Evolutionary conservation across 2,113 vertebrate species (phyloP).

Genomic region (Bolborhynchus lineola): DNA sequence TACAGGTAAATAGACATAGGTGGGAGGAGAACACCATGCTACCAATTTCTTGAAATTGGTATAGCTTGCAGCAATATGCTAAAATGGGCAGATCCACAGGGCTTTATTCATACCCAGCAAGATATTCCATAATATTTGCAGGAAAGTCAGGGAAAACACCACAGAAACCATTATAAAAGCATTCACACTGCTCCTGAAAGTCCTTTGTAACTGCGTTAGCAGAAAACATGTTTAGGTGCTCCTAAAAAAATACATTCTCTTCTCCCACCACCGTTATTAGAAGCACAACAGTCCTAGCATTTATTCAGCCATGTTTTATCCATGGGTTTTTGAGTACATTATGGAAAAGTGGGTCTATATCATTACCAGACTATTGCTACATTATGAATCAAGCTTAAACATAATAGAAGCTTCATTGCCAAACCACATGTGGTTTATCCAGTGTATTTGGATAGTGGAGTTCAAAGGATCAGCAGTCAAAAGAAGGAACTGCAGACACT

Average conservation of each 20-base stretch:
- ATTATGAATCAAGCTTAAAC: slow-evolving; percentile 13
- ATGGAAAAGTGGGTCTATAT: slow-evolving; percentile 10
- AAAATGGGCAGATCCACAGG: background rate
- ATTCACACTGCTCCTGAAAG: background rate
- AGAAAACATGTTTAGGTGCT: background rate
- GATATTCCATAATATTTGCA: background rate
- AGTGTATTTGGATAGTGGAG: background rate
- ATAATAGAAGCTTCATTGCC: background rate
- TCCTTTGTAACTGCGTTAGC: background rate
- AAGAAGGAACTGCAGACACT: slow-evolving; percentile 4
- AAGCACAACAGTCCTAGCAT: background rate
- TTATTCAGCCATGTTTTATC: background rate
- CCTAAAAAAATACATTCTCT: background rate
- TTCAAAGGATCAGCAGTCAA: slow-evolving; percentile 4
- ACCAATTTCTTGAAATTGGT: background rate
- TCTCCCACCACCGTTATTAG: slow-evolving; percentile 16
- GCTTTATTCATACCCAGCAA: background rate
- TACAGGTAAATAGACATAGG: background rate
- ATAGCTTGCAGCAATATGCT: background rate
- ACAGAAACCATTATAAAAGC: background rate
- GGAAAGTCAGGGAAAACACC: background rate
- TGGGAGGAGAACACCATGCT: background rate
- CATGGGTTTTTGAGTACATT: background rate
- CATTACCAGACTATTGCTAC: background rate
- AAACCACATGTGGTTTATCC: slow-evolving; percentile 16